These are phyloP conservation scores for Apantesis nais DNA, from an alignment of 2,888 invertebrate species.

Conservation along the genomic window DNA sequence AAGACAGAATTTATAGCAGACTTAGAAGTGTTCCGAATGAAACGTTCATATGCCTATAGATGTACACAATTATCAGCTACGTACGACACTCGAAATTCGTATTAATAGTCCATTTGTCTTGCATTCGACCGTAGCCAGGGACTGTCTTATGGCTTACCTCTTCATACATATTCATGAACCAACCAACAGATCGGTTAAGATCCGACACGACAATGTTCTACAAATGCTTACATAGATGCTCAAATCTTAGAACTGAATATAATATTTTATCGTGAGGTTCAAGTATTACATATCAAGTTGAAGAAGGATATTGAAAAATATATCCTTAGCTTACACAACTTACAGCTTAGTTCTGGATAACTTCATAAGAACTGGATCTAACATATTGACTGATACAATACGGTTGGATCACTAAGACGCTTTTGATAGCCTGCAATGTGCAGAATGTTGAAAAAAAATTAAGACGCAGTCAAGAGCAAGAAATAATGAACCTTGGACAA, in stretches of 20 bases:
- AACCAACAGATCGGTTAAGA: constrained; percentile 20
- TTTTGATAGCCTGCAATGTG: too few species aligned
- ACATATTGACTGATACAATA: background rate
- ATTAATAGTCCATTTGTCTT: constrained; percentile 45
- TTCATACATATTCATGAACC: constrained; percentile 48
- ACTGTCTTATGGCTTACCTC: constrained; percentile 27
- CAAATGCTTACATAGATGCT: constrained; percentile 28
- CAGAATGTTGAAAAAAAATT: too few species aligned
- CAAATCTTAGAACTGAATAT: constrained; percentile 17
- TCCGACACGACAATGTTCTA: constrained; percentile 24
- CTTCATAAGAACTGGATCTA: background rate
- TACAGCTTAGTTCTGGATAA: background rate
- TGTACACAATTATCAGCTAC: background rate
- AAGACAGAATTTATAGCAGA: background rate
- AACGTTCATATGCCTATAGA: background rate
- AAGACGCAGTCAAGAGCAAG: too few species aligned
- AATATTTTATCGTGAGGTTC: background rate
- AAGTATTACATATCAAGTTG: background rate
- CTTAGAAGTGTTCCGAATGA: background rate
- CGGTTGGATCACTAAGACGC: too few species aligned
- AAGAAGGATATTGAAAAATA: background rate
- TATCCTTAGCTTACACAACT: background rate
- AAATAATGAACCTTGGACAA: background rate
- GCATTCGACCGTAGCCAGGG: constrained; percentile 9
- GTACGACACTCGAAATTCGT: constrained; percentile 18